Evolutionary conservation across 2,113 vertebrate species (phyloP).

Genomic region (Suricata suricatta): DNA sequence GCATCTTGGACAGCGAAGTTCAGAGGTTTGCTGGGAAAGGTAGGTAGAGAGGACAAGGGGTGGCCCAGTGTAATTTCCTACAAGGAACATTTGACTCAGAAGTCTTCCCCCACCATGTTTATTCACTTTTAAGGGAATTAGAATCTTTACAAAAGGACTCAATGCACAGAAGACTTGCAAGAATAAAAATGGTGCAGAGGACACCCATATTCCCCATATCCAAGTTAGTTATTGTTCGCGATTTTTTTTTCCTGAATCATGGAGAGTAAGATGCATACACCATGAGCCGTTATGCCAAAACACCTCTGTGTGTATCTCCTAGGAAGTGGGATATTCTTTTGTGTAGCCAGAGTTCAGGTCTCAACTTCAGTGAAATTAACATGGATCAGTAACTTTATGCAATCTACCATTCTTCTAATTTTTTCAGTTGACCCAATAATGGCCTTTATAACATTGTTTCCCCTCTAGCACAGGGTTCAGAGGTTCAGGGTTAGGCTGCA

Average conservation of each 20-base stretch:
- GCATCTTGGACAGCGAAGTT: fast-evolving
- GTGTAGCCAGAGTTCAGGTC: not conserved
- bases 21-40: not conserved
- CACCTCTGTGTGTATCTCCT: not conserved
- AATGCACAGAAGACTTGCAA: not conserved
- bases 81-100: not conserved
- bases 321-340: not conserved
- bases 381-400: not conserved
- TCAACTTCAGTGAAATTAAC: not conserved
- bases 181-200: not conserved
- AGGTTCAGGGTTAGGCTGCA: not conserved
- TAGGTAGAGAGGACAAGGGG: not conserved
- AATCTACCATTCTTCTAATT: too few relatives aligned
- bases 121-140: not conserved
- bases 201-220: not conserved
- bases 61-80: not conserved
- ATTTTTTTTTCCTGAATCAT: not conserved
- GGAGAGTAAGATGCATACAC: not conserved
- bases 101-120: not conserved
- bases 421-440: not conserved
- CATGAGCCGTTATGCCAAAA: not conserved
- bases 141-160: not conserved
- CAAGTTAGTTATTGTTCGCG: not conserved
- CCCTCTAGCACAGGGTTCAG: fast-evolving
- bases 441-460: not conserved